phyloP scores from a whole-genome alignment of 2,797 vertebrate genomes.

The Crossoptilon crossoptilon region DNA sequence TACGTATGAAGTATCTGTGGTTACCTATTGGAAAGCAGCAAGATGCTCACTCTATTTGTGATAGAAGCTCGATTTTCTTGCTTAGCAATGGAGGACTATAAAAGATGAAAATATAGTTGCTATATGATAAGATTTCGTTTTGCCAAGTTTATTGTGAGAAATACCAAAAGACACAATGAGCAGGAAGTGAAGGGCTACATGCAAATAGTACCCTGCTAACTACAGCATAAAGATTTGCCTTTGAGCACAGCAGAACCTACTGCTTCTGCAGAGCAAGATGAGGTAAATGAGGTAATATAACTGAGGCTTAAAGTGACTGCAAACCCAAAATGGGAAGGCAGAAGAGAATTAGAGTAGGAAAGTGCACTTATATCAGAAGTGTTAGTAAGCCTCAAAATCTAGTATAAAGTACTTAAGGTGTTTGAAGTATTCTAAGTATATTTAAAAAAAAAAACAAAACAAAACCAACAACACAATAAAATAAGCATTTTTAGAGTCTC shows the following conservation, averaged over 20 bases:
- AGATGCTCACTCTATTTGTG: conserved; percentile 20
- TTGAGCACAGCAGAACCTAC: not conserved
- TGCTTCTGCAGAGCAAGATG: not conserved
- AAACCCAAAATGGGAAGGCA: not conserved
- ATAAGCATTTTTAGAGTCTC: not conserved
- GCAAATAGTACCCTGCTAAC: not conserved
- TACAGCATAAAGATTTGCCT: not conserved
- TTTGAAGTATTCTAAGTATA: not conserved
- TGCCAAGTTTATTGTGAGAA: not conserved
- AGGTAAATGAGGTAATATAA: not conserved
- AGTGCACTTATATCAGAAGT: not conserved
- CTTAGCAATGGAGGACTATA: conserved; percentile 12
- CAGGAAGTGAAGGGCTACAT: not conserved
- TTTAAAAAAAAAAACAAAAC: not conserved
- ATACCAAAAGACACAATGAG: not conserved
- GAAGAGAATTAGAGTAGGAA: not conserved
- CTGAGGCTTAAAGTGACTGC: not conserved
- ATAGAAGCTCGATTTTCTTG: conserved; percentile 34
- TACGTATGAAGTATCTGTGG: conserved; percentile 60
- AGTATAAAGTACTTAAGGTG: not conserved
- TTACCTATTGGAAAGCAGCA: conserved; percentile 55
- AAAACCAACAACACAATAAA: not conserved
- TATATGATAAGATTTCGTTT: not conserved
- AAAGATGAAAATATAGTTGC: not conserved
- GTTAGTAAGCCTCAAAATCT: not conserved